Evolutionary conservation across 2,888 invertebrate genomes (phyloP).

Genomic region (Rugalucina vietnamica): DNA sequence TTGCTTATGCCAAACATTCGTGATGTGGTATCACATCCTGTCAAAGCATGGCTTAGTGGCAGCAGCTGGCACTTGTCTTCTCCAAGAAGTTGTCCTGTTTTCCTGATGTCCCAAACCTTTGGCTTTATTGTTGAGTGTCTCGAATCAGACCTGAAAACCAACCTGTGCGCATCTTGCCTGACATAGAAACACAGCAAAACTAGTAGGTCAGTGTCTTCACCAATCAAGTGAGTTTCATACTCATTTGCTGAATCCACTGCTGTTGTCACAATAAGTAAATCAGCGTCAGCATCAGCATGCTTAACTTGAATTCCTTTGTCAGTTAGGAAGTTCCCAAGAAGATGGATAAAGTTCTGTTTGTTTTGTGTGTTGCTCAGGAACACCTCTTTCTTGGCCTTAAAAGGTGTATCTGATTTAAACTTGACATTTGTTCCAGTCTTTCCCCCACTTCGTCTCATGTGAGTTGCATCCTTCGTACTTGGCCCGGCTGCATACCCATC

Average conservation of each 20-base stretch:
- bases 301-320: slow-evolving; percentile 21
- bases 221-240: not conserved
- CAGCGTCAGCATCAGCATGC: slow-evolving; percentile 67
- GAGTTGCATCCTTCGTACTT: slow-evolving; percentile 50
- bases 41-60: slow-evolving; percentile 1
- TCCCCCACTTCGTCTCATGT: slow-evolving; percentile 53
- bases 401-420: slow-evolving; percentile 52
- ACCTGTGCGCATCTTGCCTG: no score
- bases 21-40: slow-evolving; percentile 13
- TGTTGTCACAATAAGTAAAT: slow-evolving; percentile 65
- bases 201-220: not conserved
- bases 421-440: slow-evolving; percentile 34
- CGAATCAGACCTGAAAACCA: not conserved
- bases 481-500: slow-evolving; percentile 48
- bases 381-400: slow-evolving; percentile 46
- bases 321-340: slow-evolving; percentile 43
- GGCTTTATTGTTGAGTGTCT: not conserved
- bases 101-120: not conserved
- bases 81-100: not conserved
- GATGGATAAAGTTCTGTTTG: slow-evolving; percentile 65
- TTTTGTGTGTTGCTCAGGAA: slow-evolving; percentile 61
- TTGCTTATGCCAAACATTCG: slow-evolving; percentile 11
- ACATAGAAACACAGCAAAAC: not conserved
- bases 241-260: slow-evolving; percentile 11
- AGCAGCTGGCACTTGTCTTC: not conserved